A percentile compares a stretch with the other conserved stretches of the same genome.
phyloP scores from a whole-genome alignment of 2,797 vertebrate species.

The Coreius guichenoti region DNA sequence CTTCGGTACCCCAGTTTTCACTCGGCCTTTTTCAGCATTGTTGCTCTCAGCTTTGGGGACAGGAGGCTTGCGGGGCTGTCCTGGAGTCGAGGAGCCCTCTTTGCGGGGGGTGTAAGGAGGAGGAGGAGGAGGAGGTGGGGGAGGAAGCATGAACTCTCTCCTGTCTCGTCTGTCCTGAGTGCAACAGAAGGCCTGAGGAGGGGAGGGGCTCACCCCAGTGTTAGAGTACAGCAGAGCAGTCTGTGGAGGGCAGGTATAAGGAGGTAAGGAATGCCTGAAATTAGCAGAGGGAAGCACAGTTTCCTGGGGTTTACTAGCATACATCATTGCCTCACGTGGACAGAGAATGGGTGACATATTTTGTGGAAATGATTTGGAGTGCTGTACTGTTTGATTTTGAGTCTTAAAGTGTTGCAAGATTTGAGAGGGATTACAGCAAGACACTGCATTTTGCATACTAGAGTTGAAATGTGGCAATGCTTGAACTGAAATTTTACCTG shows the following conservation, averaged over 20 bases:
- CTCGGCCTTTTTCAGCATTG: slow-evolving; percentile 66
- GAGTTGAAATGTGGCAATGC: slow-evolving; percentile 35
- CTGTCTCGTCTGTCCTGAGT: slow-evolving; percentile 79
- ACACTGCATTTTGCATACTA: slow-evolving; percentile 25
- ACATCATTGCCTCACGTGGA: slow-evolving; percentile 23
- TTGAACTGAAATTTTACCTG: slow-evolving; percentile 15
- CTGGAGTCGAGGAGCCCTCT: slow-evolving; percentile 69
- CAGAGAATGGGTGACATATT: slow-evolving; percentile 43
- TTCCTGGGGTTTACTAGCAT: slow-evolving; percentile 36
- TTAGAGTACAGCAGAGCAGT: slow-evolving; percentile 39
- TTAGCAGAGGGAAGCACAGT: slow-evolving; percentile 56
- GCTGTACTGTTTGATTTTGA: slow-evolving; percentile 14
- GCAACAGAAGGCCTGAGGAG: slow-evolving; percentile 74
- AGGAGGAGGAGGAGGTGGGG: slow-evolving; percentile 74
- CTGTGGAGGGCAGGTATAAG: slow-evolving; percentile 62
- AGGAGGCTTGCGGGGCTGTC: slow-evolving; percentile 59
- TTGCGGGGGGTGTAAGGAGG: slow-evolving; percentile 82
- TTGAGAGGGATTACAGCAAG: slow-evolving; percentile 62
- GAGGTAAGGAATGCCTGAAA: slow-evolving; percentile 76
- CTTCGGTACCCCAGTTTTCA: slow-evolving; percentile 47
- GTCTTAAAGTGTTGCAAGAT: slow-evolving; percentile 62
- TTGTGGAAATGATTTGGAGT: slow-evolving; percentile 46
- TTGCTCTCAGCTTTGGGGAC: slow-evolving; percentile 71
- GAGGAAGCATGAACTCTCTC: slow-evolving; percentile 69
- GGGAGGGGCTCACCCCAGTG: slow-evolving; percentile 70